Evolutionary conservation across 2,113 vertebrate species (phyloP).

Genomic region (Sphaerodactylus townsendi): DNA sequence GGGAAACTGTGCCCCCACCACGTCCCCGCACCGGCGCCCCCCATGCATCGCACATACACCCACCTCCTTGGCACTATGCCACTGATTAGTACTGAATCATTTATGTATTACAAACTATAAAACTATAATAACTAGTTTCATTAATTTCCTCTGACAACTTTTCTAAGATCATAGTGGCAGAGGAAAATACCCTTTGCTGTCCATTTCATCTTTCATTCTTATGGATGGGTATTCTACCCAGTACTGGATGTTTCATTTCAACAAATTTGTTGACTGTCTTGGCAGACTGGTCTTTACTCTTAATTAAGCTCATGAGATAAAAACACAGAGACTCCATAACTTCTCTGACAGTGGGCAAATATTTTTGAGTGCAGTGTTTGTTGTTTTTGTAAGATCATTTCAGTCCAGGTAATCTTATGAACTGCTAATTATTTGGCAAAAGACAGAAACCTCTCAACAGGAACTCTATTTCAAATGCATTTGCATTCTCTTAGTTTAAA

Average conservation of each 20-base stretch:
- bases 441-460: not conserved
- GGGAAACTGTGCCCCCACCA: too few species aligned
- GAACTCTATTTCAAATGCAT: conserved; percentile 25
- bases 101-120: not conserved
- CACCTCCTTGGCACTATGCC: too few species aligned
- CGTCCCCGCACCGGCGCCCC: too few species aligned
- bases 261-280: not conserved
- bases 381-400: conserved; percentile 17
- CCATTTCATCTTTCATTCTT: not conserved
- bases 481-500: conserved; percentile 17
- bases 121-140: not conserved
- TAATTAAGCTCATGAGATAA: conserved; percentile 26
- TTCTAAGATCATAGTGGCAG: not conserved
- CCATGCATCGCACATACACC: too few species aligned
- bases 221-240: not conserved
- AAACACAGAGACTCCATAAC: not conserved
- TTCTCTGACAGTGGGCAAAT: not conserved
- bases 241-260: not conserved
- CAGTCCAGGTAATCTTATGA: conserved; percentile 10
- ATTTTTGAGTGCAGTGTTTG: not conserved
- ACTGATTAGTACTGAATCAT: not conserved
- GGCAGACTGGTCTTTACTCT: not conserved
- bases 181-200: conserved; percentile 2
- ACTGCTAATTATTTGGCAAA: conserved; percentile 11
- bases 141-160: not conserved